Evolutionary conservation across 2,113 vertebrate species (phyloP), one percentile per base, ranked within the genome.

Genomic region (Burhinus oedicnemus): DNA sequence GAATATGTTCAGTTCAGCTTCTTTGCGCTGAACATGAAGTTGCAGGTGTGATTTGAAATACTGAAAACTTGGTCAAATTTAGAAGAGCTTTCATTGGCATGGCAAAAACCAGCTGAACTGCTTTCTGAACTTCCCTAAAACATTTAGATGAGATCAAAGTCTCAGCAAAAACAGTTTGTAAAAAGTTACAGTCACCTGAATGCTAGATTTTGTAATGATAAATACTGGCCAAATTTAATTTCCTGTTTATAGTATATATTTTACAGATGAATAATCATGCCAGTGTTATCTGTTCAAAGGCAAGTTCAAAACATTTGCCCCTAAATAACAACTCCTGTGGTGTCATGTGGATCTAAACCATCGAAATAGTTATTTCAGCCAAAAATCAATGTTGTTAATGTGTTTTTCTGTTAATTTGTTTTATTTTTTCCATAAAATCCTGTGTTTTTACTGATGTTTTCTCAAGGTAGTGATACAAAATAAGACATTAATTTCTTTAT

Each of bases 401-500:
- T 79, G 61, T 58, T 92, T 79, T 88, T 58, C 68, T 66, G 14
- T 62, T 89, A 21, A 36, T 51, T 54, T 91, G 16, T 49, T 61
- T 77, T 20, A 14, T 68, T 83, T 81, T 72, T 92, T 70, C 75
- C 42, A 29, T 82, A 40, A 68, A 93, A 66, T 62, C 34, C 20
- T 89, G 17, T 96, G 80, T 1, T 92, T 97, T 95, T 82, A 95
- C 72, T 96, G 51, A 60, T 94, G 42, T 78, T 96, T 76, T 97
- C 87, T 96, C 78, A 87, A 94, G 65, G 34, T 97, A 88, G 85
- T 92, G 82, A 64, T 80, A 83, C 85, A 92, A 96, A 91, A 92
- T 81, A 78, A 83, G 72, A 47, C 51, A 89, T 81, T 96, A 3
- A 75, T 97, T 97, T 97, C 54, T 96, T 96, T 64, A 38, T 95